Percentiles rank a stretch among this genome's conserved stretches.
phyloP scores from a whole-genome alignment of 2,113 vertebrate species.

The Vanacampus margaritifer region DNA sequence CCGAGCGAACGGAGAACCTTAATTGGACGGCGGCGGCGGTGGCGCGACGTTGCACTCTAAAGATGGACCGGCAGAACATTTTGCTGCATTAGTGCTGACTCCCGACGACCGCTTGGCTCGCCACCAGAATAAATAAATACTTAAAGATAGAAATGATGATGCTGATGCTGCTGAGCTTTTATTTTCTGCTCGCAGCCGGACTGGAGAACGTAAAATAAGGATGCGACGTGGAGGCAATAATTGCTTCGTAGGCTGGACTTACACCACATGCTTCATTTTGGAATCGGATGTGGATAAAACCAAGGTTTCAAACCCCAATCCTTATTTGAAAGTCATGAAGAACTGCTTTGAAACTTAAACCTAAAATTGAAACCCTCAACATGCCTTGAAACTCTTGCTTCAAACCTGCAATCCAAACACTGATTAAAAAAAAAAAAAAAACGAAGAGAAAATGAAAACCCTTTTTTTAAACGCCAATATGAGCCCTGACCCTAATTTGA shows the following conservation, averaged over 20 bases:
- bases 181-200: slow-evolving; percentile 16
- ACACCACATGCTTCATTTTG: background rate
- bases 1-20: background rate
- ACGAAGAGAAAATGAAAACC: too few species aligned
- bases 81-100: background rate
- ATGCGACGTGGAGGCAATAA: background rate
- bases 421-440: too few species aligned
- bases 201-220: background rate
- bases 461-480: too few species aligned
- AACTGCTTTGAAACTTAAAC: too few species aligned
- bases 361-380: too few species aligned
- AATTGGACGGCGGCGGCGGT: background rate
- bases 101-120: background rate
- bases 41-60: background rate
- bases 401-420: too few species aligned
- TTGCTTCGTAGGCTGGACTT: background rate
- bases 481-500: too few species aligned
- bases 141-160: background rate
- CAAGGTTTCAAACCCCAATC: background rate
- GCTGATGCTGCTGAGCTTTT: slow-evolving; percentile 26
- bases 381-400: too few species aligned
- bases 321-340: too few species aligned
- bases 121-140: background rate
- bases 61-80: background rate
- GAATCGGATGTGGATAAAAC: background rate